These are phyloP conservation scores for Aplidium turbinatum DNA, from an alignment of 23 tunicate genomes.

Conservation along the genomic window DNA sequence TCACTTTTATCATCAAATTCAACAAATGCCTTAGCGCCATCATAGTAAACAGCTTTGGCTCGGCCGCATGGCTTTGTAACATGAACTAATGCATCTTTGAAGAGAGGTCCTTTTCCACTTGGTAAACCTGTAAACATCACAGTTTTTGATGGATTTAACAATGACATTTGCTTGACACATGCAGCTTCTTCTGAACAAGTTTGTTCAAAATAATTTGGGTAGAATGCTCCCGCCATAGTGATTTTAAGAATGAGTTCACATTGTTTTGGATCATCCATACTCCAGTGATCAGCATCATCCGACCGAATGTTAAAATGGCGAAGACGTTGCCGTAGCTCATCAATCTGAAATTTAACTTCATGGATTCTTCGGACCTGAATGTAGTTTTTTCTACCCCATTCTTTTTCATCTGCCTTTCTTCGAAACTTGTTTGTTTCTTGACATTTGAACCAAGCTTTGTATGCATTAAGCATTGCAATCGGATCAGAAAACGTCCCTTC, in stretches of 20 bases:
- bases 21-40: slow-evolving; percentile 70
- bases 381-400: slow-evolving; percentile 62
- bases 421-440: slow-evolving; percentile 31
- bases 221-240: slow-evolving; percentile 81
- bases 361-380: slow-evolving; percentile 48
- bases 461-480: slow-evolving; percentile 74
- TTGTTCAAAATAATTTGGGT: slow-evolving; percentile 77
- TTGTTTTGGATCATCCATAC: neutral
- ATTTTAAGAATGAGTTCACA: slow-evolving; percentile 38
- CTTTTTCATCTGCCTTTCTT: slow-evolving; percentile 51
- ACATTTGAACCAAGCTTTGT: slow-evolving; percentile 52
- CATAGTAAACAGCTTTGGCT: slow-evolving; percentile 60
- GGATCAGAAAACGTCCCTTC: slow-evolving; percentile 81
- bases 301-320: slow-evolving; percentile 66
- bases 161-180: slow-evolving; percentile 55
- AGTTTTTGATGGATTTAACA: slow-evolving; percentile 59
- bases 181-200: slow-evolving; percentile 42
- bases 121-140: slow-evolving; percentile 69
- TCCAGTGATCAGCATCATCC: slow-evolving; percentile 54
- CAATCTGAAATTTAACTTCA: slow-evolving; percentile 63
- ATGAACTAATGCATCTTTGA: slow-evolving; percentile 43
- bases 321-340: slow-evolving; percentile 56
- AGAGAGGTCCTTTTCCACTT: slow-evolving; percentile 53
- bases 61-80: slow-evolving; percentile 57
- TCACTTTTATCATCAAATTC: slow-evolving; percentile 50